Evolutionary conservation across 2,888 invertebrate species (phyloP), one percentile per base, ranked within the genome.

Genomic region (Eupithecia tripunctaria): DNA sequence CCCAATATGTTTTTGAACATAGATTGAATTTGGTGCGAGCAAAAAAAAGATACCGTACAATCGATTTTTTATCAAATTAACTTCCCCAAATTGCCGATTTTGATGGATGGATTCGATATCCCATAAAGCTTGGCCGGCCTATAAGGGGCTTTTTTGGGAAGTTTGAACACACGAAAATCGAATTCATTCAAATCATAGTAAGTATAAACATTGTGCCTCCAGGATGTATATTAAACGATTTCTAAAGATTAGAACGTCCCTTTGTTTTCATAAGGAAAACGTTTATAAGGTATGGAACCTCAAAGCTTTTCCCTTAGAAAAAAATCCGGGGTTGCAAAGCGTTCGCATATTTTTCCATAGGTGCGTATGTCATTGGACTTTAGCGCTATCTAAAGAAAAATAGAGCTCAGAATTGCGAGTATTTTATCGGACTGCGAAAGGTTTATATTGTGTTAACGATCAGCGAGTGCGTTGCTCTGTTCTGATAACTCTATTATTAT

Each of bases 401-500:
- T 25, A 56, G 21, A 56, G 25, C 25, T 56, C 15, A 38, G 38
- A 36, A 63, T 64, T 51, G 63, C 60, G 66, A 62, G 38, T 73
- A 67, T 68, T 63, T 64, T 64, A 64, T 25, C 38, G 38, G 38
- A 64, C 32, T 60, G 29, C 29, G 14, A 18, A 36, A n/a, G 1
- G 5, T 36, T 77, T 79, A 81, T 82, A 77, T 21, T 78, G 76
- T 79, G 79, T 71, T 69, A 74, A 72, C 73, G 76, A 68, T 68
- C 76, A 76, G 78, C 72, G 84, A 88, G 92, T 91, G 81, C 91
- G 85, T 89, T 91, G 91, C 90, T 90, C 91, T 84, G 82, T 75
- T 81, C 85, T 92, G 92, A 93, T 93, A 92, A 92, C 84, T 90
- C 90, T 92, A 91, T 89, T 88, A 89, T 88, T 92, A 91, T 86